Percentiles rank a stretch among this genome's conserved stretches.
Evolutionary conservation across 2,888 invertebrate species (phyloP).

Genomic region (Philhelius pedissequus): DNA sequence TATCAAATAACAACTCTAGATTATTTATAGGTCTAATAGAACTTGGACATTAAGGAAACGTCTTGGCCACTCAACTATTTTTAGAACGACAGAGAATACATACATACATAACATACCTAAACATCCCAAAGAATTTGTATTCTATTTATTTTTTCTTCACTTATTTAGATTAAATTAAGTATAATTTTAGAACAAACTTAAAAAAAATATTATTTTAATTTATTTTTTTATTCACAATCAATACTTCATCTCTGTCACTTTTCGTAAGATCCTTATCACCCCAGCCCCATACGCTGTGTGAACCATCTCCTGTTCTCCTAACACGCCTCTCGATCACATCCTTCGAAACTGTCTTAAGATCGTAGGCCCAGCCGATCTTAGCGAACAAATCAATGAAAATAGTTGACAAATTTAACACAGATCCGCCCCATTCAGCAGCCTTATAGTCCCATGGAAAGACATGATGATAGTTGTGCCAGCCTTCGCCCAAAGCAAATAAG

Average conservation of each 20-base stretch:
- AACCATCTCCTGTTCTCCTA: slow-evolving; percentile 86
- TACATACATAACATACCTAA: too few species aligned
- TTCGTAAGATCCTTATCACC: slow-evolving; percentile 82
- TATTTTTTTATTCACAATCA: not conserved
- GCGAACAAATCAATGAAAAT: slow-evolving; percentile 89
- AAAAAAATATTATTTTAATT: not conserved
- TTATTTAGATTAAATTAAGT: not conserved
- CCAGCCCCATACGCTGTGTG: slow-evolving; percentile 90
- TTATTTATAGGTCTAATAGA: too few species aligned
- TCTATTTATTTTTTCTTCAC: not conserved
- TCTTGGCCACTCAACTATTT: too few species aligned
- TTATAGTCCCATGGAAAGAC: slow-evolving; percentile 92
- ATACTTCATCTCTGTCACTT: not conserved
- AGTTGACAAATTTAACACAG: slow-evolving; percentile 86
- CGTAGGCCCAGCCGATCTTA: slow-evolving; percentile 92
- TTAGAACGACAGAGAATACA: too few species aligned
- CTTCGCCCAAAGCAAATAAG: slow-evolving; percentile 84
- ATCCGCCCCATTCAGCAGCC: slow-evolving; percentile 83
- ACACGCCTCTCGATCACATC: slow-evolving; percentile 86
- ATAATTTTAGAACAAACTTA: not conserved
- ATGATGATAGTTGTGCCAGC: slow-evolving; percentile 93
- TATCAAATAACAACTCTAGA: too few species aligned
- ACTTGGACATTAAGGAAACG: too few species aligned
- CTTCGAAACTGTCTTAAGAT: slow-evolving; percentile 88
- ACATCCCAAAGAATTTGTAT: too few species aligned